Evolutionary conservation across 2,888 invertebrate species (phyloP).

Genomic region (Brachyptera risi): DNA sequence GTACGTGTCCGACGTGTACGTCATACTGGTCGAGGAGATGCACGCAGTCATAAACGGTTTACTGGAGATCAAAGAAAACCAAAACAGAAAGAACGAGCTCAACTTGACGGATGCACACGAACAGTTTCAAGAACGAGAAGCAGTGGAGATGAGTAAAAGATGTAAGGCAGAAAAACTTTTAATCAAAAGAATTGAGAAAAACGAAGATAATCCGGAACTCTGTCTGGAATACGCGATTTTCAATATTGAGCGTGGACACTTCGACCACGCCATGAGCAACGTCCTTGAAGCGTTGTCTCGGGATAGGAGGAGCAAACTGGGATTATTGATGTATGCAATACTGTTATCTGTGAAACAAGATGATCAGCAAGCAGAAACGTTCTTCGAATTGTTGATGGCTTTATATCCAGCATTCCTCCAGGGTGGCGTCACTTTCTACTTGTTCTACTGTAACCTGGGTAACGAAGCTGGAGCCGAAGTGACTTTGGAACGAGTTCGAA

Average conservation of each 20-base stretch:
- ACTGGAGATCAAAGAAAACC: conserved; percentile 3
- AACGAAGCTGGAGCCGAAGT: conserved; percentile 41
- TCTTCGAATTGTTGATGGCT: conserved; percentile 40
- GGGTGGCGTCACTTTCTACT: conserved; percentile 42
- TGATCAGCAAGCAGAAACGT: conserved; percentile 27
- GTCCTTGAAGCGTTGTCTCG: neutral
- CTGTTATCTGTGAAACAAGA: neutral
- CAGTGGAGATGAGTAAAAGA: conserved; percentile 26
- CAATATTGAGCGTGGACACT: neutral
- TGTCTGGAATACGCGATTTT: neutral
- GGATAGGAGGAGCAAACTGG: neutral
- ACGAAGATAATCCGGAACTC: conserved; percentile 18
- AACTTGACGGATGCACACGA: conserved; percentile 23
- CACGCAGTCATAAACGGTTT: conserved; percentile 19
- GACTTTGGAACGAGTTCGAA: conserved; percentile 34
- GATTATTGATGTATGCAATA: neutral
- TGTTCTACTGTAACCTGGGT: conserved; percentile 40
- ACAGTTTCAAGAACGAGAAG: neutral
- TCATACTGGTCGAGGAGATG: conserved; percentile 40
- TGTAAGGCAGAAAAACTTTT: conserved; percentile 41
- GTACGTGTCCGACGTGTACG: conserved; percentile 40
- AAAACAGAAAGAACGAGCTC: conserved; percentile 39
- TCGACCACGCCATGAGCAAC: neutral
- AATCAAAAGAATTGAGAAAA: conserved; percentile 43
- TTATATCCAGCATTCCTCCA: conserved; percentile 41